Conservation (phyloP, 2,113 vertebrate species). For the Noturus placidus region DNA sequence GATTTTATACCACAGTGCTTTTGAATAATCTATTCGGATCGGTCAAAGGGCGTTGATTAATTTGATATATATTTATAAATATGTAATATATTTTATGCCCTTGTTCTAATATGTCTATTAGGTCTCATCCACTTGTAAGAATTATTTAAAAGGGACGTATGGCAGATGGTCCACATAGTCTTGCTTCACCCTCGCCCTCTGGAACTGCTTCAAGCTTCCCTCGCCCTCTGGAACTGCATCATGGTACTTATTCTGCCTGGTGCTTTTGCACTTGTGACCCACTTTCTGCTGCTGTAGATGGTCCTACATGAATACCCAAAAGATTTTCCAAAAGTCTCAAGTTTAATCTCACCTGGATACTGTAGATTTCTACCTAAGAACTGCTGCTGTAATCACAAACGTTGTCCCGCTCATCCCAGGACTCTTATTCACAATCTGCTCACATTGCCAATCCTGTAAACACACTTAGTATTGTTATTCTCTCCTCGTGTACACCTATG, state of each 20-base stretch:
- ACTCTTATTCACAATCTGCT: neutral
- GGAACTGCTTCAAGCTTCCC: neutral
- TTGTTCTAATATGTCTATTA: neutral
- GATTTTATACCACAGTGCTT: neutral
- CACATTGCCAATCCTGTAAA: neutral
- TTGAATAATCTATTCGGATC: neutral
- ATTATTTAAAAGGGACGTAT: neutral
- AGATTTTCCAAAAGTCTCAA: neutral
- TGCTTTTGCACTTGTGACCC: neutral
- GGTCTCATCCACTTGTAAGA: neutral
- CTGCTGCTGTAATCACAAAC: neutral
- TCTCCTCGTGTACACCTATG: neutral
- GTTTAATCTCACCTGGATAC: neutral
- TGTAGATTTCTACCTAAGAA: neutral
- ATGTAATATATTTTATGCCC: neutral
- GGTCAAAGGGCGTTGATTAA: neutral
- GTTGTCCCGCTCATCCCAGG: no score
- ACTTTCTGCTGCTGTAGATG: neutral
- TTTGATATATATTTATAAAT: neutral
- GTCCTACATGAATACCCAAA: neutral
- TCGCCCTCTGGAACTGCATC: neutral
- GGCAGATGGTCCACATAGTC: neutral
- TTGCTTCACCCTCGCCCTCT: neutral
- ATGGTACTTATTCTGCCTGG: neutral
- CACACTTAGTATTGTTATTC: neutral